Conservation (phyloP, 53 echinoderm and acorn worm genomes). For the Zoroaster sp. region DNA sequence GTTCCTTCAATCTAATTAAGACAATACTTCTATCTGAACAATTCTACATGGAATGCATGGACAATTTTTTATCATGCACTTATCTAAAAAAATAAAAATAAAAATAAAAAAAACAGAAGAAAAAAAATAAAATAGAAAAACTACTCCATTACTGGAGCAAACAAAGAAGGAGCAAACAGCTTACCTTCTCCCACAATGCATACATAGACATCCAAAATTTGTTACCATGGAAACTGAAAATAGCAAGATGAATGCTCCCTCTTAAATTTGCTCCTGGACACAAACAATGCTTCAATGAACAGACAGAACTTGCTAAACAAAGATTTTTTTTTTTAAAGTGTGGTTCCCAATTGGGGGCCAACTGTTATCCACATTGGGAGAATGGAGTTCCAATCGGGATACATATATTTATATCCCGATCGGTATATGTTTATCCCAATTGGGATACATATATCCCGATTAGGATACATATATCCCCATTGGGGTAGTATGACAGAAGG, state of each 20-base stretch:
- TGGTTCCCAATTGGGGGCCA: no score
- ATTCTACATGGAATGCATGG: not conserved
- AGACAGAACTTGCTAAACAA: no score
- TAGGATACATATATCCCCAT: no score
- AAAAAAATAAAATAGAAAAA: not conserved
- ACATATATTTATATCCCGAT: no score
- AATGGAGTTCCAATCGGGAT: no score
- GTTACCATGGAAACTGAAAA: constrained; percentile 89
- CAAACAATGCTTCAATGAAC: not conserved
- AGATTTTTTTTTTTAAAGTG: no score
- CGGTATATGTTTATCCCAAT: no score
- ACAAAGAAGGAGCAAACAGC: constrained; percentile 90
- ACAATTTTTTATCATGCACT: not conserved
- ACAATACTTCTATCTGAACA: no score
- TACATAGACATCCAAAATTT: constrained; percentile 28
- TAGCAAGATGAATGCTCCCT: constrained; percentile 91
- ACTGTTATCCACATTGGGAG: no score
- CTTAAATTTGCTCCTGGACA: constrained; percentile 81
- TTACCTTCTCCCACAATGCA: constrained; percentile 79
- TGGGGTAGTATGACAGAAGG: no score
- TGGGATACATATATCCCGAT: no score
- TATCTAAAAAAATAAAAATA: not conserved
- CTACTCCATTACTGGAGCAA: constrained; percentile 56
- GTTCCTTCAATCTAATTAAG: no score
- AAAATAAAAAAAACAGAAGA: not conserved